Percentiles rank a stretch among this genome's conserved stretches.
Conservation (phyloP, 2,113 vertebrate genomes). For the Coryphaenoides rupestris region DNA sequence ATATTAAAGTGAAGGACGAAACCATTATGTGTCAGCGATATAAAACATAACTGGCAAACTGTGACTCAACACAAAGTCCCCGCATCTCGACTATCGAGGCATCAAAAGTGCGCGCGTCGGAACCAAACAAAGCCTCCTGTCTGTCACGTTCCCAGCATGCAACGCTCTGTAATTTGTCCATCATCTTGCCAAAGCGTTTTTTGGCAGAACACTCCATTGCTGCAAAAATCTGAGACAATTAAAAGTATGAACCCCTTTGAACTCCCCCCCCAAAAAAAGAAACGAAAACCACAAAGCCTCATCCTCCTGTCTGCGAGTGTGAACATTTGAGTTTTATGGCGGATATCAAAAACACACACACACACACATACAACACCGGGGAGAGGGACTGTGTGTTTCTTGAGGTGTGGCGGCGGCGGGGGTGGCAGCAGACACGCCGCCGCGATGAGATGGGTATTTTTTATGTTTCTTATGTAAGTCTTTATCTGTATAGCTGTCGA, state of each 20-base stretch:
- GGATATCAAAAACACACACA: no score
- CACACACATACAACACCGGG: slow-evolving; percentile 18
- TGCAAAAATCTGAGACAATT: slow-evolving; percentile 15
- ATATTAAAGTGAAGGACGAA: no score
- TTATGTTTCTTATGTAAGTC: no score
- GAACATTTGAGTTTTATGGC: slow-evolving; percentile 32
- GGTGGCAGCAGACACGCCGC: slow-evolving; percentile 51
- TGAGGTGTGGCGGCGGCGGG: slow-evolving; percentile 18
- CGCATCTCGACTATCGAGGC: no score
- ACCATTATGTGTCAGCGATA: no score
- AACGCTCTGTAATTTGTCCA: not conserved
- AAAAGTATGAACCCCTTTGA: slow-evolving; percentile 12
- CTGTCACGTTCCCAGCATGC: no score
- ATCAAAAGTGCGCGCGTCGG: no score
- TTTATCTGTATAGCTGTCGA: no score
- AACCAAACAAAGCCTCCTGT: no score
- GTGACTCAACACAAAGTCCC: no score
- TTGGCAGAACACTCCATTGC: not conserved
- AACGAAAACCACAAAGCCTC: slow-evolving; percentile 1
- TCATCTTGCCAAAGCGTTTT: slow-evolving; percentile 2
- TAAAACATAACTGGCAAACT: no score
- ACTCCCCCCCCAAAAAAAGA: no score
- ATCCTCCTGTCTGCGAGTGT: not conserved
- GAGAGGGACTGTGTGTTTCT: slow-evolving; percentile 16
- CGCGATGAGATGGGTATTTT: slow-evolving; percentile 62